A percentile compares a stretch with the other conserved stretches of the same genome.
phyloP scores from a whole-genome alignment of 2,113 vertebrate species.

The Hepsetus odoe region DNA sequence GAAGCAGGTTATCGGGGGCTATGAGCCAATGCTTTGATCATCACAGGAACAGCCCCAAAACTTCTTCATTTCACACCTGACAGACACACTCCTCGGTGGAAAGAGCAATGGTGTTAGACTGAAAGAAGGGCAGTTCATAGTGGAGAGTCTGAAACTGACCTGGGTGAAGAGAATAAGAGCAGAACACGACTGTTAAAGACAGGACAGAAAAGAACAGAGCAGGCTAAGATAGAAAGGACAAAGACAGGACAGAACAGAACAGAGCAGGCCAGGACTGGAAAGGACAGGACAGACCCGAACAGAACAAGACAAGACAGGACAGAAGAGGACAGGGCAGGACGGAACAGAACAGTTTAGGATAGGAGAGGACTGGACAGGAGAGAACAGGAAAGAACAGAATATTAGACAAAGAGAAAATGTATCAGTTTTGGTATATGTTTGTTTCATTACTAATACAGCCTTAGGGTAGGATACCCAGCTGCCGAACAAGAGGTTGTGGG shows the following conservation, averaged over 20 bases:
- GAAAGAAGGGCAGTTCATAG: not conserved
- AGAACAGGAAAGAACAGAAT: not conserved
- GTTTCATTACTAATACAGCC: too few relatives aligned
- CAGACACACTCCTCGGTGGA: conserved; percentile 8
- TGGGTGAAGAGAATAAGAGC: not conserved
- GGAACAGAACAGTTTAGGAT: not conserved
- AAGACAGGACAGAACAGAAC: not conserved
- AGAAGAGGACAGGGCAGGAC: too few relatives aligned
- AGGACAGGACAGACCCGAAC: too few relatives aligned
- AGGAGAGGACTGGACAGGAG: not conserved
- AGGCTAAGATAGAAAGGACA: not conserved
- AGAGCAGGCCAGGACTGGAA: not conserved
- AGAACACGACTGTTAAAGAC: not conserved
- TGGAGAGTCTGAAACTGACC: not conserved
- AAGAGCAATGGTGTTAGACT: not conserved
- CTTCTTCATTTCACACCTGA: conserved; percentile 24
- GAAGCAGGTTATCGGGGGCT: conserved; percentile 26
- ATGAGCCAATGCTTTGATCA: conserved; percentile 50
- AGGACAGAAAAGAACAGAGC: not conserved
- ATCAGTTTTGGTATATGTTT: too few relatives aligned
- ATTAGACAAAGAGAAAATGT: not conserved
- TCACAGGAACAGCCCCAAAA: conserved; percentile 9
- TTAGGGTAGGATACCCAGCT: too few relatives aligned
- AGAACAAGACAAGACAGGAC: too few relatives aligned
- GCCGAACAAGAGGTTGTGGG: too few relatives aligned